Evolutionary conservation across 2,888 invertebrate species (phyloP), one percentile per base, ranked within the genome.

Genomic region (Drosophila emarginata): DNA sequence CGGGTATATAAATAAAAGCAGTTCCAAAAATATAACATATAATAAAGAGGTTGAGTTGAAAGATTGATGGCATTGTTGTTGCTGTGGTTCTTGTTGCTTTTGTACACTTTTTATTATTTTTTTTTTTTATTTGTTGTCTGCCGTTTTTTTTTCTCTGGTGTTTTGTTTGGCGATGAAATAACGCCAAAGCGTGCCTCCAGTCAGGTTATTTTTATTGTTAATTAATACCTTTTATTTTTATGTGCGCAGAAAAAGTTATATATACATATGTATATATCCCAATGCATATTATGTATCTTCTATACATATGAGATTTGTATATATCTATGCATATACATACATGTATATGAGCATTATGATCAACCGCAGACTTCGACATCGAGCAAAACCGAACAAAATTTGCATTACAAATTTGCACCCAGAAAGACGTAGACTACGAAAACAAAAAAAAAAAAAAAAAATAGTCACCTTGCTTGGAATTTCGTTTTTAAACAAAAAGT

Each of bases 401-500:
- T 89, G 87, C 78, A 87, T 87, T 87, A 79, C 76, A 89, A 89
- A 87, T 89, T 86, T 71, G 80, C 81, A 75, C 77, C 88, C 80
- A 79, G 79, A 88, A 86, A 86, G 66, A 64, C 61, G 53, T 67
- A 56, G 60, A 62, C 59, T 26, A 12, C 15, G 9, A 58, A 37
- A 67, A 23, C 53, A 26, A 69, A 57, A 58, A 61, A 67, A 11
- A 67, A 23, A 64, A n/a, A 59, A 69, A 79, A 74, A 85, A 74
- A 78, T 83, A 87, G 81, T 87, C 88, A 88, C 89, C 87, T 87
- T 89, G 89, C 82, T 56, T 79, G 89, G 88, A 87, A 87, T 89
- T 88, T 87, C 72, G 81, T 73, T 73, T 71, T 70, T 62, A 56
- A 15, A 61, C 58, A 57, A 62, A 62, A 61, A 62, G 64, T 40